Base-by-base conservation (phyloP, 2,888 invertebrate species). In the Trichopoda pennipes region DNA sequence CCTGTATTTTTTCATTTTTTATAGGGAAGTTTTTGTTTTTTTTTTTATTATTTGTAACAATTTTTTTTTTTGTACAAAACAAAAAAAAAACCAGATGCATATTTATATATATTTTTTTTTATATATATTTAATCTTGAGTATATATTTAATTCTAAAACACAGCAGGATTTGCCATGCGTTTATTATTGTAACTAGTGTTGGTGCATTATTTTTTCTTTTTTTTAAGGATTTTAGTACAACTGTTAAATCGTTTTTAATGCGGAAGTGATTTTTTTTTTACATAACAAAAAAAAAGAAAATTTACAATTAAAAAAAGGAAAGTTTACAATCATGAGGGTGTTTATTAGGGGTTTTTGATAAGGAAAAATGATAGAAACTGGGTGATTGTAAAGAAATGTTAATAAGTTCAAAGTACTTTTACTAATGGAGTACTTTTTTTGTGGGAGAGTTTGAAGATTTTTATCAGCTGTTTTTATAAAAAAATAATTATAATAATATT, bases 201-300 rank as follows among this genome's bases (percentile, higher is more conserved):
- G 70, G 23, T 72, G 49, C 51, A 63, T 49, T 58, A 44, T 70
- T 35, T n/a, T 55, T 79, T 58, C 10, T 28, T 58, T 69, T 63
- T 47, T 17, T 49, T 51, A 42, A 56, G 64, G 21, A 32, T 66
- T 66, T 58, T 70, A 75, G 66, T 56, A 64, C 60, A 70, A 61
- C 63, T 63, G 73, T 60, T 81, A 77, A 81, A 77, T 64, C 69
- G 61, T 51, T 79, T 78, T 75, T 82, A 79, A 82, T 82, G 55
- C 82, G 82, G 82, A 82, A 82, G 79, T 82, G 82, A 82, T 82
- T 81, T 75, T 63, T n/a, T 49, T 81, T 77, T 63, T 60, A 28
- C 42, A 51, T 51, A 68, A 8, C 51, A 53, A 63, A 44, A 32
- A 28, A 32, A 12, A 16, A 64, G 56, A 66, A 6, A 28, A 28